Percentiles rank a stretch among this genome's conserved stretches.
These are phyloP conservation scores for Gari tellinella DNA, from an alignment of 2,888 invertebrate species.

Conservation along the genomic window DNA sequence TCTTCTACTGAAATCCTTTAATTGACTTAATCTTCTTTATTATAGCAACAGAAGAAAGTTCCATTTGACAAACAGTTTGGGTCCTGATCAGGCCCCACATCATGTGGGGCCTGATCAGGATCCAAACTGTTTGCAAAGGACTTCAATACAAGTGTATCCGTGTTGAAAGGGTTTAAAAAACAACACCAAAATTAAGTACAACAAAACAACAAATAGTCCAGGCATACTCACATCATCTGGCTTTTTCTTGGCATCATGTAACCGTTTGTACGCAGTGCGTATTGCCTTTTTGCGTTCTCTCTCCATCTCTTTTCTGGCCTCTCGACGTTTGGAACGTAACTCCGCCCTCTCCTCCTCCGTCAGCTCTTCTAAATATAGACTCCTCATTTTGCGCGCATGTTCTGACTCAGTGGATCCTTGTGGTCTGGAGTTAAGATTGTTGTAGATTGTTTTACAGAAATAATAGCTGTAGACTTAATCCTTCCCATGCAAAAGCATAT, in stretches of 20 bases:
- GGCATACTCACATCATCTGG: slow-evolving; percentile 50
- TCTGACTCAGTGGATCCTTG: slow-evolving; percentile 74
- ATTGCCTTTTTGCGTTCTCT: slow-evolving; percentile 81
- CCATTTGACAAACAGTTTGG: too few relatives aligned
- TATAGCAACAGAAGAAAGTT: too few relatives aligned
- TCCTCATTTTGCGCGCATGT: slow-evolving; percentile 62
- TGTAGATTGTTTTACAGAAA: too few relatives aligned
- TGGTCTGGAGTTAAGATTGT: background rate
- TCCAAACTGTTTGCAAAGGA: too few relatives aligned
- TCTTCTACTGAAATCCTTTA: too few relatives aligned
- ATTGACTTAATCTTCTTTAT: too few relatives aligned
- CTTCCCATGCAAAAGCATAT: too few relatives aligned
- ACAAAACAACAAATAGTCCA: background rate
- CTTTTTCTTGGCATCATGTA: slow-evolving; percentile 77
- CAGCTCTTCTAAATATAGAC: slow-evolving; percentile 76
- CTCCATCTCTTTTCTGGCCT: slow-evolving; percentile 80
- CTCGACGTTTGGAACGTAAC: slow-evolving; percentile 64
- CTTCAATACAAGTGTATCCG: too few relatives aligned
- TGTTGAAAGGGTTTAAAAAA: too few relatives aligned
- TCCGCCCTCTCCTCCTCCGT: slow-evolving; percentile 70
- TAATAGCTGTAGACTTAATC: too few relatives aligned
- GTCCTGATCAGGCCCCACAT: too few relatives aligned
- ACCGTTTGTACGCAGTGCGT: slow-evolving; percentile 78
- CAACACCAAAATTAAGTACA: background rate
- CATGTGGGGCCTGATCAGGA: too few relatives aligned